A percentile compares a stretch with the other conserved stretches of the same genome.
These are phyloP conservation scores for Apis cerana DNA, from an alignment of 1,140 invertebrate species.

Conservation along the genomic window DNA sequence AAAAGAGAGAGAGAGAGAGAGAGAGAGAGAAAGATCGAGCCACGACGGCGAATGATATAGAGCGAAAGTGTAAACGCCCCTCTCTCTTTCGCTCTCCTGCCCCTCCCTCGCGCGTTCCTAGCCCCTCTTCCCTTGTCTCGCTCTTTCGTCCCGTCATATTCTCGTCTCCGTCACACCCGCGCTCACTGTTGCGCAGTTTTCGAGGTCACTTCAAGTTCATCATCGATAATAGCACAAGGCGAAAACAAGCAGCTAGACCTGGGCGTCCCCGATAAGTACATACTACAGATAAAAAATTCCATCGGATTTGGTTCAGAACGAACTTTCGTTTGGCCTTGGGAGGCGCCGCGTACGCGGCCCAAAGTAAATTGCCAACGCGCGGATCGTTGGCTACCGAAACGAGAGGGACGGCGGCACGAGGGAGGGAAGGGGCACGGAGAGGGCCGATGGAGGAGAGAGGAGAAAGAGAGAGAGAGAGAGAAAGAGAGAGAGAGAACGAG, in stretches of 20 bases:
- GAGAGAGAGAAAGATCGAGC: conserved; percentile 8
- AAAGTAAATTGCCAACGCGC: conserved; percentile 52
- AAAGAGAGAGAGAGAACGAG: conserved; percentile 3
- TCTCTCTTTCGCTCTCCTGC: background rate
- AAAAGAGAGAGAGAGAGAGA: no score
- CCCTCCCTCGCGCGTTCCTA: conserved; percentile 21
- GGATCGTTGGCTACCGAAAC: conserved; percentile 54
- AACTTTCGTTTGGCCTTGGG: conserved; percentile 72
- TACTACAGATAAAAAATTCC: conserved; percentile 69
- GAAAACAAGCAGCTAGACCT: conserved; percentile 79
- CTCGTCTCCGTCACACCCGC: conserved; percentile 26
- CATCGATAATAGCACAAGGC: conserved; percentile 79
- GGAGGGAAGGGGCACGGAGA: background rate
- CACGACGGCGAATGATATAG: conserved; percentile 36
- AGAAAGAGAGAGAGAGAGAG: background rate
- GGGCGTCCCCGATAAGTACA: conserved; percentile 75
- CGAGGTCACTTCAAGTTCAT: conserved; percentile 80
- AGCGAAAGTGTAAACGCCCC: conserved; percentile 58
- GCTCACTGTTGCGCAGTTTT: conserved; percentile 74
- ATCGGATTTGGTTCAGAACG: conserved; percentile 62
- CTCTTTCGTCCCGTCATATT: background rate
- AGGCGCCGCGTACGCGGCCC: conserved; percentile 44
- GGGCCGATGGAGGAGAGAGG: background rate
- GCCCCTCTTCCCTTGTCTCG: background rate
- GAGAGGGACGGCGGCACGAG: background rate